These are phyloP conservation scores for Rhyzopertha dominica DNA, from an alignment of 1,140 invertebrate species.

Conservation along the genomic window DNA sequence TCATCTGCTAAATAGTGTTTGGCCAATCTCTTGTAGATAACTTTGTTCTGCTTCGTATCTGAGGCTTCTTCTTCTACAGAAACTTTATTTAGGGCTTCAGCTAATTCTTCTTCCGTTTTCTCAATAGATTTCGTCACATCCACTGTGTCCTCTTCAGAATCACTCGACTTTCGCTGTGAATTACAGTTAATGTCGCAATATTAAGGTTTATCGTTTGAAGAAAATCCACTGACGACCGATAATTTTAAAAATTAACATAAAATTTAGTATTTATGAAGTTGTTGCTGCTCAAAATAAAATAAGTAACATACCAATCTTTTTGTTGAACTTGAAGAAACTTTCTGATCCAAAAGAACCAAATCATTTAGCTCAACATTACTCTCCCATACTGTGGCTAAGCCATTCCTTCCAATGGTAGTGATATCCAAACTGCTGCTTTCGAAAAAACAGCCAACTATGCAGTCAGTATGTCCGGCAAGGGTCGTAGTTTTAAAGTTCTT, in stretches of 20 bases:
- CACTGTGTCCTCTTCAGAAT: conserved; percentile 57
- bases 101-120: conserved; percentile 47
- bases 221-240: no score
- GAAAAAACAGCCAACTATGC: conserved; percentile 82
- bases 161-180: conserved; percentile 31
- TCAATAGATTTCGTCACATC: conserved; percentile 47
- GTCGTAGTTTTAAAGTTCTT: conserved; percentile 68
- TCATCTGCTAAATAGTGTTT: conserved; percentile 69
- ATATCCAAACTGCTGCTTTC: conserved; percentile 79
- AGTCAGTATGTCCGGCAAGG: conserved; percentile 76
- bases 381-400: conserved; percentile 77
- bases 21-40: conserved; percentile 63
- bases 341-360: conserved; percentile 49
- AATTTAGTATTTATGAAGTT: no score
- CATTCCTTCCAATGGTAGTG: conserved; percentile 68
- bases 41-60: conserved; percentile 45
- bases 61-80: conserved; percentile 44
- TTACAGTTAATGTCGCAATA: no score
- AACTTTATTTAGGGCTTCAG: conserved; percentile 48
- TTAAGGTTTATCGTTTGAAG: no score
- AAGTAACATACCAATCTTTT: no score
- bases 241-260: no score
- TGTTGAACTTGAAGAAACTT: no score
- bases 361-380: conserved; percentile 67
- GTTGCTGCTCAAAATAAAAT: no score